Base-by-base conservation (phyloP, 2,797 vertebrate genomes). In the Chrysocyon brachyurus region DNA sequence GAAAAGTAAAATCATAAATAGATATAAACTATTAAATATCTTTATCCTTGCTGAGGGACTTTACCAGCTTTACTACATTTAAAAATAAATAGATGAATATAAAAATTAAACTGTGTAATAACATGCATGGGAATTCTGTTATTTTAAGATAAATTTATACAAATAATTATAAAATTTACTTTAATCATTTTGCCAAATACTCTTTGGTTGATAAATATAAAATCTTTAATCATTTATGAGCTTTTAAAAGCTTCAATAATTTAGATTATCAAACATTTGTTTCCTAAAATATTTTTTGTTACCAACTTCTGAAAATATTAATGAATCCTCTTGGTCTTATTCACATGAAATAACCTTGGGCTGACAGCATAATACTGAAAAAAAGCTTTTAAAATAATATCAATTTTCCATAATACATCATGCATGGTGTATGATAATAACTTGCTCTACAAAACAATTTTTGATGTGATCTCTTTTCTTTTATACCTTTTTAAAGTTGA, bases 361-460 rank as follows among this genome's bases (percentile, higher is more conserved):
- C 52, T 97, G 93, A 97, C 87, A 98, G 49, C 56, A 77, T 96
- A 98, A 93, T 92, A 95, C 21, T 57, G 79, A 77, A 92, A 77
- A 97, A 92, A 97, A 97, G 28, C 78, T 96, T 98, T 98, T 85
- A 98, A 97, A 98, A 98, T 98, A 98, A 96, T 98, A 97, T 95
- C 61, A 95, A 61, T 98, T 98, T 98, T 98, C 66, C 28, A 19
- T 96, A 96, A 96, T 97, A 93, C 84, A 94, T 78, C 61, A 97
- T 96, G 81, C 68, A n/a, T 73, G 72, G 46, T 87, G 96, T 83
- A 96, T 94, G 92, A 95, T 95, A 98, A 97, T 96, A 82, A 94
- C 49, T 26, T 83, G 40, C 33, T 73, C 94, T 94, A 49, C 11
- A 98, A 95, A 83, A 92, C 84, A 97, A 85, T 94, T 98, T 97